Percentiles rank a stretch among this genome's conserved stretches.
These are phyloP conservation scores for Bombus ignitus DNA, from an alignment of 1,140 invertebrate genomes.

Conservation along the genomic window DNA sequence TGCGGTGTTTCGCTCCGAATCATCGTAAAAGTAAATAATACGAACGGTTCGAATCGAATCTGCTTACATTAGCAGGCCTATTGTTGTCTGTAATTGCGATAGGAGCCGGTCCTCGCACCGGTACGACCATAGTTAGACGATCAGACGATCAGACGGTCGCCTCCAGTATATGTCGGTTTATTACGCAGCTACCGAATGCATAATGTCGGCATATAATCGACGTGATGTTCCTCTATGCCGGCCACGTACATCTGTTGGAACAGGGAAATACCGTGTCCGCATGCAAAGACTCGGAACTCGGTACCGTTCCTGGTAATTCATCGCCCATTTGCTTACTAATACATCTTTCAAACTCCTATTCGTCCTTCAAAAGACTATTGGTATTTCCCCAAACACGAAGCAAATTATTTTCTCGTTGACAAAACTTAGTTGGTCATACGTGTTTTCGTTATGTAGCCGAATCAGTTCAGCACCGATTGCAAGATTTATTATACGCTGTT, in stretches of 20 bases:
- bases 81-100: constrained; percentile 47
- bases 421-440: too few relatives aligned
- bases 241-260: constrained; percentile 10
- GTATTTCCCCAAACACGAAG: background rate
- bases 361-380: background rate
- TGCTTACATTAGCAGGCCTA: constrained; percentile 43
- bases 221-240: background rate
- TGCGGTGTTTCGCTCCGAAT: background rate
- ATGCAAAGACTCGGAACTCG: constrained; percentile 16
- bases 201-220: constrained; percentile 22
- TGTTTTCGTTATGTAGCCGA: too few relatives aligned
- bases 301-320: background rate
- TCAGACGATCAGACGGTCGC: constrained; percentile 24
- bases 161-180: constrained; percentile 35
- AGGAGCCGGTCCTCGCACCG: background rate
- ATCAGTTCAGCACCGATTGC: too few relatives aligned
- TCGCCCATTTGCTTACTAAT: background rate
- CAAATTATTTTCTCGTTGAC: background rate
- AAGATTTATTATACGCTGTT: too few relatives aligned
- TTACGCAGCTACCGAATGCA: constrained; percentile 38
- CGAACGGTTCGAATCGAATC: constrained; percentile 47
- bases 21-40: constrained; percentile 55
- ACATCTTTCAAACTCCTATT: background rate
- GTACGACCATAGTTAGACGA: constrained; percentile 5
- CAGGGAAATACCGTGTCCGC: background rate